Evolutionary conservation across 2,113 vertebrate genomes (phyloP).

Genomic region (Spermophilus dauricus): DNA sequence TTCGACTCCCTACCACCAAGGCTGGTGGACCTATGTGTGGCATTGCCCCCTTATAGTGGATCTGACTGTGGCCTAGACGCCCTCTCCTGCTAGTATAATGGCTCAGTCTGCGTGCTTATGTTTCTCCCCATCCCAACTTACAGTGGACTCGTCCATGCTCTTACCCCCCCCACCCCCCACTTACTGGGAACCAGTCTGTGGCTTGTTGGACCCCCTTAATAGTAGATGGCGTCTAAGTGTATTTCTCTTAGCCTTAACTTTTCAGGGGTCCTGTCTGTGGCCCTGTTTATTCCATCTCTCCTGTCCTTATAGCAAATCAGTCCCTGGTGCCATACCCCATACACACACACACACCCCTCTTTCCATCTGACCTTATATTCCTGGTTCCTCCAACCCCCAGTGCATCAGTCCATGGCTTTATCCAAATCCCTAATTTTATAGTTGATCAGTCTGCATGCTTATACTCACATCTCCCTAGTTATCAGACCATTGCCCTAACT

Average conservation of each 20-base stretch:
- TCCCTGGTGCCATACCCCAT: not conserved
- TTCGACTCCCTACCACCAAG: conserved; percentile 17
- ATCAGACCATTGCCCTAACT: conserved; percentile 53
- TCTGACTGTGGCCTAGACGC: conserved; percentile 70
- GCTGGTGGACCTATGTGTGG: conserved; percentile 29
- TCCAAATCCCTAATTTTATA: not conserved
- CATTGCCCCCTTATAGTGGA: conserved; percentile 49
- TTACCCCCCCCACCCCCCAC: not conserved
- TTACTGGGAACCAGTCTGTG: conserved; percentile 1
- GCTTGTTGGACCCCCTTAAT: conserved; percentile 52
- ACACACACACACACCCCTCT: not conserved
- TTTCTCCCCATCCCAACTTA: conserved; percentile 62
- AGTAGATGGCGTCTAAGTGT: conserved; percentile 49
- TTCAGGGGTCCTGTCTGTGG: conserved; percentile 30
- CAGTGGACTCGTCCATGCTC: conserved; percentile 65
- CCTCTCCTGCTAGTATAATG: conserved; percentile 68
- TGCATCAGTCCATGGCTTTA: not conserved
- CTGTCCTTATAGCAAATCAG: conserved; percentile 37
- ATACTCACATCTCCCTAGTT: conserved; percentile 6
- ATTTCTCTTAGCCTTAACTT: conserved; percentile 61
- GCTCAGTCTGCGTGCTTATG: conserved; percentile 57
- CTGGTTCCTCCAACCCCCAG: not conserved
- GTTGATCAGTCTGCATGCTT: conserved; percentile 31
- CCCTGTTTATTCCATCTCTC: conserved; percentile 65
- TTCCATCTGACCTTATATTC: conserved; percentile 53